Conservation (phyloP, 2,888 invertebrate species). For the Drosophila bunnanda region DNA sequence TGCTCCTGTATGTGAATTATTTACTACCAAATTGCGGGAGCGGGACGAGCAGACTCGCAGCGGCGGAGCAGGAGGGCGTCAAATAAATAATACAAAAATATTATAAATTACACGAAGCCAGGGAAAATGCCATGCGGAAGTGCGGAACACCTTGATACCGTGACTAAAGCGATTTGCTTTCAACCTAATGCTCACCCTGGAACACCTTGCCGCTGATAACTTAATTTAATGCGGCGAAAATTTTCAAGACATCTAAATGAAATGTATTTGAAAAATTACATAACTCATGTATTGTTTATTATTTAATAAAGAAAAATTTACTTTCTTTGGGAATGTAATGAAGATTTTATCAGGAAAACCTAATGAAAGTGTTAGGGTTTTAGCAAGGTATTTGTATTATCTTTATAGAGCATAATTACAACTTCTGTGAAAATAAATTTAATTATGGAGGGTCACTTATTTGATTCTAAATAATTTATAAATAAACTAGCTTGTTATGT, state of each 20-base stretch:
- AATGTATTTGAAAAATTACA: neutral
- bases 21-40: slow-evolving; percentile 74
- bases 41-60: slow-evolving; percentile 44
- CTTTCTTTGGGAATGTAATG: neutral
- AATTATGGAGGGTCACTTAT: too few relatives aligned
- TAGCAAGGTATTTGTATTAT: neutral
- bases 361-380: neutral
- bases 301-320: neutral
- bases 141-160: slow-evolving; percentile 54
- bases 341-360: too few relatives aligned
- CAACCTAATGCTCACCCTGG: slow-evolving; percentile 24
- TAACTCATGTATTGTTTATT: neutral
- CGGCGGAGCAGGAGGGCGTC: slow-evolving; percentile 36
- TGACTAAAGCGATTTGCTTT: slow-evolving; percentile 46
- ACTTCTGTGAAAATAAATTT: neutral
- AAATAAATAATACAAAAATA: slow-evolving; percentile 79
- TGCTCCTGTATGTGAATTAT: slow-evolving; percentile 72
- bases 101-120: slow-evolving; percentile 78
- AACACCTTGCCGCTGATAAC: slow-evolving; percentile 18
- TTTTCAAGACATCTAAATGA: neutral
- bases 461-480: too few relatives aligned
- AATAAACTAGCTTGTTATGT: too few relatives aligned
- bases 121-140: slow-evolving; percentile 44
- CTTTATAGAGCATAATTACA: neutral
- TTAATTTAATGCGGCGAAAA: slow-evolving; percentile 15